Evolutionary conservation across 1,140 invertebrate species (phyloP).

Genomic region (Atta cephalotes): DNA sequence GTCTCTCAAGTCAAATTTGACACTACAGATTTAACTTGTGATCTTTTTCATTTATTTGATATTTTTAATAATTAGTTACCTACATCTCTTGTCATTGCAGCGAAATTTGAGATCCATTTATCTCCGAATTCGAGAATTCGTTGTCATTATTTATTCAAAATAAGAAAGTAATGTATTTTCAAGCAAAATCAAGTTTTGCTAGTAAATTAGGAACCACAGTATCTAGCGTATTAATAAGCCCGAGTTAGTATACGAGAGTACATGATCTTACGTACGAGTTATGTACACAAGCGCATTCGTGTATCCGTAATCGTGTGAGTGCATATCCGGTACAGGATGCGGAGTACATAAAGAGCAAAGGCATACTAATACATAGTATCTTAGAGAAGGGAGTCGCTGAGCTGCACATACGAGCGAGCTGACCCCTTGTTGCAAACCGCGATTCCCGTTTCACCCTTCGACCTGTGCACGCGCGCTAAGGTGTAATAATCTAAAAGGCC

Average conservation of each 20-base stretch:
- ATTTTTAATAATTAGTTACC: neutral
- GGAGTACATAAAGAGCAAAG: constrained; percentile 26
- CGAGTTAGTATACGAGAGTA: neutral
- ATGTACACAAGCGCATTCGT: neutral
- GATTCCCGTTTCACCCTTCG: constrained; percentile 47
- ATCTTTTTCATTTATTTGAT: too few species aligned
- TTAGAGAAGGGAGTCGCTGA: constrained; percentile 40
- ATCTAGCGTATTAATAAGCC: constrained; percentile 39
- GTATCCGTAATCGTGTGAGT: constrained; percentile 1
- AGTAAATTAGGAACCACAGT: constrained; percentile 45
- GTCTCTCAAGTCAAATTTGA: too few species aligned
- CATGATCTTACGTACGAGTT: neutral
- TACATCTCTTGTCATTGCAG: neutral
- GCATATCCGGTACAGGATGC: constrained; percentile 55
- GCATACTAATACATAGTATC: constrained; percentile 58
- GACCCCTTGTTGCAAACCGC: constrained; percentile 61
- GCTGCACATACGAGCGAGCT: constrained; percentile 28
- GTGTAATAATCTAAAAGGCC: constrained; percentile 63
- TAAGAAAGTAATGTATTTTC: constrained; percentile 16
- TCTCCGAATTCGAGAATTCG: constrained; percentile 1
- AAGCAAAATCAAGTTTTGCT: constrained; percentile 49
- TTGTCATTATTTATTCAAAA: neutral
- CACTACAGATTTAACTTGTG: too few species aligned
- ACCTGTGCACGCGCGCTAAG: constrained; percentile 53
- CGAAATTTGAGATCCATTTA: neutral